Percentiles rank a stretch among this genome's conserved stretches.
phyloP scores from a whole-genome alignment of 2,797 vertebrate species.

The Aeoliscus strigatus region DNA sequence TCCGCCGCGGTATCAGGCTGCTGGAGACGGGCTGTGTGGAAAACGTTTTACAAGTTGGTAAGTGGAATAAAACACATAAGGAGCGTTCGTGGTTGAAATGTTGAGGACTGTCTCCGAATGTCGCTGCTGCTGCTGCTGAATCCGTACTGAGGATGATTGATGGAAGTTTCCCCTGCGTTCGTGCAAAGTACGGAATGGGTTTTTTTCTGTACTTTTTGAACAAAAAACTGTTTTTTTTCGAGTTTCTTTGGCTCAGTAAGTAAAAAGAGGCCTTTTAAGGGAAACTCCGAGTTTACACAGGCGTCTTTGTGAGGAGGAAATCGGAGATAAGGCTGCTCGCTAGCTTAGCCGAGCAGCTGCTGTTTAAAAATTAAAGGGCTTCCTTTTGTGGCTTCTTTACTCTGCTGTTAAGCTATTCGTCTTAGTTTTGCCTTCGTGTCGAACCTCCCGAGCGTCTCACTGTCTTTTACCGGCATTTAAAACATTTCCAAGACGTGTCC shows the following conservation, averaged over 20 bases:
- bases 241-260: not conserved
- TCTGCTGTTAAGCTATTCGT: slow-evolving; percentile 2
- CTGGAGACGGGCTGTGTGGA: slow-evolving; percentile 96
- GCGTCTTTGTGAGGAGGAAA: slow-evolving; percentile 21
- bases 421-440: not conserved
- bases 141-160: slow-evolving; percentile 50
- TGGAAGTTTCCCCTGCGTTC: slow-evolving; percentile 60
- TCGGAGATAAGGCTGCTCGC: slow-evolving; percentile 13
- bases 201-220: not conserved
- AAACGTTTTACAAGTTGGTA: slow-evolving; percentile 98
- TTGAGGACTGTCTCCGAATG: slow-evolving; percentile 18
- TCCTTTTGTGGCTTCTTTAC: slow-evolving; percentile 30
- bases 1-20: slow-evolving; percentile 91
- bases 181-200: slow-evolving; percentile 55
- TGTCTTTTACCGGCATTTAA: not conserved
- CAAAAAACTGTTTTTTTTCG: not conserved
- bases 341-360: slow-evolving; percentile 60
- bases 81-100: slow-evolving; percentile 12
- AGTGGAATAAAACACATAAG: slow-evolving; percentile 63
- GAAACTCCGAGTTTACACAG: slow-evolving; percentile 5
- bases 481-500: slow-evolving; percentile 10
- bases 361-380: slow-evolving; percentile 80
- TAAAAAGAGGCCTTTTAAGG: rapidly evolving
- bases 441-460: not conserved
- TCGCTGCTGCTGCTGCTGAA: slow-evolving; percentile 31